These are phyloP conservation scores for Chalcosyrphus nemorum DNA, from an alignment of 2,888 invertebrate genomes.

Conservation along the genomic window DNA sequence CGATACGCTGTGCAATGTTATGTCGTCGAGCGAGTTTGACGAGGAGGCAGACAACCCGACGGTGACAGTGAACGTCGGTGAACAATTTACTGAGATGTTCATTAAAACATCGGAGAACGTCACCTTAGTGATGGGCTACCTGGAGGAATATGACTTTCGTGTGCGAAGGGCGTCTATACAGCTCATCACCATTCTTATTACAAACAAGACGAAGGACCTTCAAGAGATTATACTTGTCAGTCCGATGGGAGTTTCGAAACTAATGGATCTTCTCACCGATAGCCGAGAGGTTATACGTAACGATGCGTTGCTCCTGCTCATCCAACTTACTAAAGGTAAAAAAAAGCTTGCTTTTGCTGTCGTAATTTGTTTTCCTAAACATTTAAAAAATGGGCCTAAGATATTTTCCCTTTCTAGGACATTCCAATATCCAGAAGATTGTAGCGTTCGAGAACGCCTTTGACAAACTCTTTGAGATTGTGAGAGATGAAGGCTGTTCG, in stretches of 20 bases:
- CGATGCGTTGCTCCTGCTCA: constrained; percentile 94
- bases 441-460: constrained; percentile 99
- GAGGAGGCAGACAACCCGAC: constrained; percentile 89
- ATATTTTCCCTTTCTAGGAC: too few species aligned
- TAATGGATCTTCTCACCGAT: constrained; percentile 98
- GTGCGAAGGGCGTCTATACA: constrained; percentile 95
- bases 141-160: constrained; percentile 98
- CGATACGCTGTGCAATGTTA: constrained; percentile 95
- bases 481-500: constrained; percentile 94
- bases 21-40: constrained; percentile 90
- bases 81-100: constrained; percentile 98
- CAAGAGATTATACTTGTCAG: constrained; percentile 94
- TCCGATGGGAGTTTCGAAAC: constrained; percentile 98
- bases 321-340: constrained; percentile 89
- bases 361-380: too few species aligned
- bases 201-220: constrained; percentile 92
- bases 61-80: constrained; percentile 89
- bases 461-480: constrained; percentile 96
- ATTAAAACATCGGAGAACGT: constrained; percentile 95
- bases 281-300: constrained; percentile 97
- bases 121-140: constrained; percentile 89
- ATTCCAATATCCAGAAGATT: constrained; percentile 99
- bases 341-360: too few species aligned
- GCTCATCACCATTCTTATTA: constrained; percentile 92
- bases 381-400: too few species aligned